Evolutionary conservation across 2,888 invertebrate species (phyloP), one percentile per base, ranked within the genome.

Genomic region (Megastigmus dorsalis): DNA sequence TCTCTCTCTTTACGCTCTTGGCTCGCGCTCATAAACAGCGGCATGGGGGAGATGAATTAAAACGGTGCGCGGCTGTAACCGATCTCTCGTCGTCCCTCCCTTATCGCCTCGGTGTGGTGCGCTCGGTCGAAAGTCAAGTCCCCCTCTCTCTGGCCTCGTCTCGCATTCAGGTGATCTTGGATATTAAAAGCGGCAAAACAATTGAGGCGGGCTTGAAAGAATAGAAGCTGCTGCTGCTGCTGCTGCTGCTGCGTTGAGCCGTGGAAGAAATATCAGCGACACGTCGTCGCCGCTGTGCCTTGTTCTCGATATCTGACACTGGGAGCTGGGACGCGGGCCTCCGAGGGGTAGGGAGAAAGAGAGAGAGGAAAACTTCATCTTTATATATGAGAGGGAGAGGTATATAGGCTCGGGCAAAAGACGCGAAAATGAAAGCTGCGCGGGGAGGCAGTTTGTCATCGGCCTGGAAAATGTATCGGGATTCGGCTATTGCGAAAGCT

Each of bases 101-200:
- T n/a, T n/a, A n/a, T n/a, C n/a, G n/a, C n/a, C n/a, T n/a, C n/a
- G n/a, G n/a, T n/a, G n/a, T n/a, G n/a, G n/a, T n/a, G n/a, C n/a
- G n/a, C n/a, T n/a, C n/a, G n/a, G n/a, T n/a, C n/a, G n/a, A 23
- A 13, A 23, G n/a, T 30, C 38, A 23, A 7, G 30, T 13, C 20
- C 15, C 41, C 1, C 23, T 10, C 20, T 20, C 23, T 15, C n/a
- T 33, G 1, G 28, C 43, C n/a, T n/a, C 30, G 43, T 3, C 43
- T n/a, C n/a, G n/a, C n/a, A n/a, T n/a, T n/a, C n/a, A n/a, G n/a
- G n/a, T n/a, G n/a, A 70, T 54, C 62, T 70, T 45, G 62, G 54
- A 70, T 70, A 70, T 70, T 70, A 62, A 70, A 70, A 70, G 33
- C 13, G 23, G 59, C 30, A 18, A 60, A 70, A 70, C 70, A 70